Evolutionary conservation across 2,797 vertebrate genomes (phyloP), one percentile per base, ranked within the genome.

Genomic region (Okamejei kenojei): DNA sequence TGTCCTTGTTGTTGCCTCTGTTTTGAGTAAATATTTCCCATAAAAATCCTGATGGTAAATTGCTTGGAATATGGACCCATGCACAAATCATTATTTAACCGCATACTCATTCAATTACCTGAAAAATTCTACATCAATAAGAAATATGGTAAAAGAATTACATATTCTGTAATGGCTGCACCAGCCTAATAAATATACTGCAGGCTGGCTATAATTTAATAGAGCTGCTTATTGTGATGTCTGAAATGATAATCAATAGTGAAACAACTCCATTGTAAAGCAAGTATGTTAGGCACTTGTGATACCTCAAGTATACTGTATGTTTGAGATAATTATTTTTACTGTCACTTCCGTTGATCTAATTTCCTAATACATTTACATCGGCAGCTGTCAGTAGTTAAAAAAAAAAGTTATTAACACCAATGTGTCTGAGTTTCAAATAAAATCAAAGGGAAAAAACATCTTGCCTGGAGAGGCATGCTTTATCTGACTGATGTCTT

Each of bases 1-100:
- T 88, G 15, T 88, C 7, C 5, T 63, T 32, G 7, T 32, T 88
- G 84, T 5, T 65, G n/a, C 63, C 15, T 63, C n/a, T 88, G 84
- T 7, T 4, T 1, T 61, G 23, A n/a, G 29, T 29, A 32, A 63
- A 86, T 86, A n/a, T 61, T 68, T 21, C 84, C 61, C n/a, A 35
- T 35, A 65, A 68, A 65, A 88, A 68, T 88, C 84, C 84, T 35
- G 63, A 88, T n/a, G n/a, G 35, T 65, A 88, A 35, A 88, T 88
- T 88, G 15, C 61, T 68, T 68, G 63, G 61, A 65, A 86, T 68
- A 35, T 32, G 13, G 1, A 65, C 1, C n/a, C 2, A 32, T 88
- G 84, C n/a, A 88, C 65, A 73, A 73, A 2, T 88, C 35, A 68
- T 68, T 88, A 68, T 65, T 88, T 63, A 15, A 65, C 1, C 8